phyloP scores from a whole-genome alignment of 1,140 invertebrate genomes.

The Temnothorax curvispinosus region DNA sequence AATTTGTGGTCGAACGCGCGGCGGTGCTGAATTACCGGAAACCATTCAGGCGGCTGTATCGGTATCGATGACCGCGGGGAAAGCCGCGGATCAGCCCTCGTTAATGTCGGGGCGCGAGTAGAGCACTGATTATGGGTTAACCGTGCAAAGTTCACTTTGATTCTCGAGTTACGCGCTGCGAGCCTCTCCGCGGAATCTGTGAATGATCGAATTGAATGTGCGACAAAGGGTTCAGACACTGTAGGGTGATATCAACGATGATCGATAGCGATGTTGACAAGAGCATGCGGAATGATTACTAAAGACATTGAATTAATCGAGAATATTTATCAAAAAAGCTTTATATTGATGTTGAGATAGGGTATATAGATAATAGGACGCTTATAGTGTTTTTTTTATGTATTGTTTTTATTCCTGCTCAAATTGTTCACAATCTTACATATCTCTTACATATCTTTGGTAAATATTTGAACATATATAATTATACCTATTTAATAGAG shows the following conservation, averaged over 20 bases:
- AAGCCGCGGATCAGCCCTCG: conserved; percentile 56
- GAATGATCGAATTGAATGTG: conserved; percentile 26
- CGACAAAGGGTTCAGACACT: conserved; percentile 15
- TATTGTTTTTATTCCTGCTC: not conserved
- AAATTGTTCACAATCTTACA: not conserved
- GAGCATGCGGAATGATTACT: not conserved
- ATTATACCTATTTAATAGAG: not conserved
- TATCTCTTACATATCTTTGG: not conserved
- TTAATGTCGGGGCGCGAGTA: conserved; percentile 46
- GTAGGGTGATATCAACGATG: not conserved
- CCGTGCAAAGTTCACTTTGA: conserved; percentile 62
- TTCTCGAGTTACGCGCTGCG: conserved; percentile 40
- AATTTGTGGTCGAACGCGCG: conserved; percentile 50
- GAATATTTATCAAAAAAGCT: not conserved
- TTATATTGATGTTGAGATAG: not conserved
- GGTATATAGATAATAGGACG: not conserved
- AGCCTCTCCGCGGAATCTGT: conserved; percentile 12
- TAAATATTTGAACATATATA: not conserved
- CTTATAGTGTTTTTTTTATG: not conserved
- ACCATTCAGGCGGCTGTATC: conserved; percentile 61
- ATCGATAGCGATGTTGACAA: not conserved
- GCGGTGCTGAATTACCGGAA: conserved; percentile 64
- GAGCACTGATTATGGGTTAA: conserved; percentile 59
- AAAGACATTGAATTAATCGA: not conserved
- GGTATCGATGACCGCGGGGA: conserved; percentile 53